Evolutionary conservation across 2,888 invertebrate genomes (phyloP), one percentile per base, ranked within the genome.

Genomic region (Drosophila imparisetae): DNA sequence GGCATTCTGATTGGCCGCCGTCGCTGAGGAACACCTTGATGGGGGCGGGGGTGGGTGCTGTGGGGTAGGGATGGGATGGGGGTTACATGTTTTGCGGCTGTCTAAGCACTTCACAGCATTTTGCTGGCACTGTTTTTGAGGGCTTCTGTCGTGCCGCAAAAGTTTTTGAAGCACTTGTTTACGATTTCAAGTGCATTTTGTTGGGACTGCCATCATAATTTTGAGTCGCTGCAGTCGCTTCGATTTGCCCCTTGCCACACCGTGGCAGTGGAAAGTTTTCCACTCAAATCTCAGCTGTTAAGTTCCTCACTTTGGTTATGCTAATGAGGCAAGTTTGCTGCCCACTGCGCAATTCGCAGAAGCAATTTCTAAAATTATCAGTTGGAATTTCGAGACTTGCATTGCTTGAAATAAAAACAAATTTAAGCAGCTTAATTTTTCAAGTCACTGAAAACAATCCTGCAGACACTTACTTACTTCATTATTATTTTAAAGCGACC

Each of bases 241-340:
- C 69, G 66, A 64, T 75, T 64, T 66, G 60, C 13, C 36, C 6
- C 48, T 49, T 21, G 45, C 45, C 21, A 3, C 38, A n/a, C 10
- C 15, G 48, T 60, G 21, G 49, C 38, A n/a, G 59, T 57, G 7
- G n/a, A 84, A 86, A 86, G 53, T 86, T 86, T 89, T 86, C 83
- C 86, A 86, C 86, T 86, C 76, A 66, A 89, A 83, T 79, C 87
- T 85, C 76, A 87, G 83, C 86, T 84, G 84, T 69, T 73, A 75
- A 72, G 66, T 72, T 79, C 71, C 48, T 71, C 68, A 78, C 75
- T 75, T 68, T 54, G 67, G 69, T 75, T 86, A 87, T 87, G 86
- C 86, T 87, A 87, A 87, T 87, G 87, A 89, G 89, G 60, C 76
- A 87, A 89, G 76, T 87, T 89, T 75, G 70, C 66, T 53, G 60